phyloP scores from a whole-genome alignment of 37 sponge, comb jelly and placozoan genomes.

The Halisarca cf. caerulea region DNA sequence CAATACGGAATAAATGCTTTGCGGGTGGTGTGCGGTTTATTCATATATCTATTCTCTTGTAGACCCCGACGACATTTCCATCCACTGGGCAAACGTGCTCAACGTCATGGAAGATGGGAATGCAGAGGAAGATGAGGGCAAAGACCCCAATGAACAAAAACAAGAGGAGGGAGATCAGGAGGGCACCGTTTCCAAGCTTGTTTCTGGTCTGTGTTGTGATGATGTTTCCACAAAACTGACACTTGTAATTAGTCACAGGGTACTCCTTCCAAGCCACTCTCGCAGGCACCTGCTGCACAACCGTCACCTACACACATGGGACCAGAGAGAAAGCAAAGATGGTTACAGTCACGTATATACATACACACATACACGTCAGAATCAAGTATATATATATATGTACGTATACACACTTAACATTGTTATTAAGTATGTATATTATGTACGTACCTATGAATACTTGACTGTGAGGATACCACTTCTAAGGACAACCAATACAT shows the following conservation, averaged over 20 bases:
- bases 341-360: no score
- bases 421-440: no score
- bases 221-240: background rate
- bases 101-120: background rate
- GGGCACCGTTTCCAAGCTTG: background rate
- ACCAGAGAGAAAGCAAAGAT: no score
- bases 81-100: slow-evolving; percentile 8
- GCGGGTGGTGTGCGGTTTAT: no score
- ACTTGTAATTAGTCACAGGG: background rate
- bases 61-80: background rate
- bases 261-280: background rate
- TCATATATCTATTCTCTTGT: background rate
- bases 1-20: no score
- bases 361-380: no score
- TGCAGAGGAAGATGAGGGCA: background rate
- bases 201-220: background rate
- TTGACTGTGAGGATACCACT: no score
- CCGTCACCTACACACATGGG: no score
- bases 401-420: no score
- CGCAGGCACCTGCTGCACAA: background rate
- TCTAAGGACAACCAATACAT: no score
- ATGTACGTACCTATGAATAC: no score
- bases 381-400: no score
- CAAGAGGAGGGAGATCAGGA: background rate
- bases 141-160: background rate